Evolutionary conservation across 1,140 invertebrate species (phyloP).

Genomic region (Pseudomyrmex concolor): DNA sequence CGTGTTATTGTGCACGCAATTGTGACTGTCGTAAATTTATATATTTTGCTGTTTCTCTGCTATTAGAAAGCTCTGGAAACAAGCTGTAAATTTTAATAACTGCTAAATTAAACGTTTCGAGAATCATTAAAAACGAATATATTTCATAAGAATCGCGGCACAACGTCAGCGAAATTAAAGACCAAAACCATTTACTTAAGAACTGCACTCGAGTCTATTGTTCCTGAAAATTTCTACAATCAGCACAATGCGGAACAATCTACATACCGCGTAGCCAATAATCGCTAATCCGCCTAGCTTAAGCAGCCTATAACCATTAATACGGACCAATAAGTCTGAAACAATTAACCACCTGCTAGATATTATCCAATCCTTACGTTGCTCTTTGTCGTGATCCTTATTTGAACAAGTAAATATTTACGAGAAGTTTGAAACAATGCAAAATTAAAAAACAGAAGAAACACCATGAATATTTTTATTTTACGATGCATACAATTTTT

Average conservation of each 20-base stretch:
- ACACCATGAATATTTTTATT: too few relatives aligned
- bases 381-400: not conserved
- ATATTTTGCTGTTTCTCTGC: not conserved
- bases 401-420: slow-evolving; percentile 27
- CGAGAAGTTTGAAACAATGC: not conserved
- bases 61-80: slow-evolving; percentile 7
- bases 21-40: not conserved
- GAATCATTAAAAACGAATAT: slow-evolving; percentile 16
- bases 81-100: slow-evolving; percentile 14
- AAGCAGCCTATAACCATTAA: slow-evolving; percentile 45
- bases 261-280: slow-evolving; percentile 30
- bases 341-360: slow-evolving; percentile 58
- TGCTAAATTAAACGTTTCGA: slow-evolving; percentile 29
- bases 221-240: slow-evolving; percentile 42
- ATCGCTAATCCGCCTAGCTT: slow-evolving; percentile 38
- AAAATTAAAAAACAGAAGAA: not conserved
- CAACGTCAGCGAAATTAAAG: slow-evolving; percentile 32
- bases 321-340: slow-evolving; percentile 38
- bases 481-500: too few relatives aligned
- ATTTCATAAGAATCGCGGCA: slow-evolving; percentile 18
- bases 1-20: not conserved
- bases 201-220: slow-evolving; percentile 26
- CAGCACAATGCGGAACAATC: not conserved
- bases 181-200: slow-evolving; percentile 14
- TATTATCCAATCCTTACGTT: slow-evolving; percentile 33